Evolutionary conservation across 2,888 invertebrate genomes (phyloP).

Genomic region (Aspidiotus rigidus): DNA sequence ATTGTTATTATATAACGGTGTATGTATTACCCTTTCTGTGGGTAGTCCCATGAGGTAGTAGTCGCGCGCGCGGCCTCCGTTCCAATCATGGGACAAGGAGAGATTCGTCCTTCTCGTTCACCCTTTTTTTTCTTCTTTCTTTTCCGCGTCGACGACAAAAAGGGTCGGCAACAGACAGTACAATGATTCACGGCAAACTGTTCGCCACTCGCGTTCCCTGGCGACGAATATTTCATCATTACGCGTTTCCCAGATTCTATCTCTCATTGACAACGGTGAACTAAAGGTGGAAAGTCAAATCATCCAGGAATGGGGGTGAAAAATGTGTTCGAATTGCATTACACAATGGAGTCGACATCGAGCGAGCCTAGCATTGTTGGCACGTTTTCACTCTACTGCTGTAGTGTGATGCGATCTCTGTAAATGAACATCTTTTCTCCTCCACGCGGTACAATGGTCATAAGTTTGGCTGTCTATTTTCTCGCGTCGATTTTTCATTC

Average conservation of each 20-base stretch:
- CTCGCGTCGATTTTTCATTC: too few species aligned
- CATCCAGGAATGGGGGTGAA: conserved; percentile 1
- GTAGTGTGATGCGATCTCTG: too few species aligned
- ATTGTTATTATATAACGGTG: conserved; percentile 36
- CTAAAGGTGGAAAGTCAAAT: conserved; percentile 24
- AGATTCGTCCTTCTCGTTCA: conserved; percentile 5
- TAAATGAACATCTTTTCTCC: too few species aligned
- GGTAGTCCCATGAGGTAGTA: conserved; percentile 35
- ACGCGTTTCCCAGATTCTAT: conserved; percentile 27
- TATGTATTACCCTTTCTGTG: conserved; percentile 29
- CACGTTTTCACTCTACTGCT: too few species aligned
- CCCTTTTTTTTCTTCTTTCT: conserved; percentile 1
- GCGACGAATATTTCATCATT: conserved; percentile 49
- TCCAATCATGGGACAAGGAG: conserved; percentile 20
- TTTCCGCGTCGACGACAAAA: conserved; percentile 8
- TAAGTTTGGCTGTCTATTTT: too few species aligned
- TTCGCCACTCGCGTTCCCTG: conserved; percentile 41
- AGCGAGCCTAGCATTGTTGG: too few species aligned
- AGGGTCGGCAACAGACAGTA: conserved; percentile 35
- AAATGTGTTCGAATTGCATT: conserved; percentile 4
- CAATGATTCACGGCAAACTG: conserved; percentile 45
- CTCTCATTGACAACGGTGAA: conserved; percentile 28
- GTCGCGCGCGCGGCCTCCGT: conserved; percentile 24
- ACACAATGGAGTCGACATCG: not conserved
- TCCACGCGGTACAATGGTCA: too few species aligned